These are phyloP conservation scores for Acronicta leporina DNA, from an alignment of 2,888 invertebrate species.

Conservation along the genomic window DNA sequence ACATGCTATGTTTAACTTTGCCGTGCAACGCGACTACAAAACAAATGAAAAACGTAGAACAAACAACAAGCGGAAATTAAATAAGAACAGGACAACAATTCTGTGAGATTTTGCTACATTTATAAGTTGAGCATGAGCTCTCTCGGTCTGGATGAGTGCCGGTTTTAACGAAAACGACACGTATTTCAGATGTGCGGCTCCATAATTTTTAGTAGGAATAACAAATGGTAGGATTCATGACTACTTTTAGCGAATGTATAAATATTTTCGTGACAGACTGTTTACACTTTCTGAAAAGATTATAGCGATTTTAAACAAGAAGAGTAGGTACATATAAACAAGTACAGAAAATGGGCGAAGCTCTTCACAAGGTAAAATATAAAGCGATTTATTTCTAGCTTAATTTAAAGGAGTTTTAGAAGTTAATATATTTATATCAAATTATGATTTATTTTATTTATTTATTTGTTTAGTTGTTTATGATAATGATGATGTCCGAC, in stretches of 20 bases:
- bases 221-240: background rate
- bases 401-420: too few relatives aligned
- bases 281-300: background rate
- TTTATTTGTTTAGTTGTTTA: background rate
- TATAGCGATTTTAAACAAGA: background rate
- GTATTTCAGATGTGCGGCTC: constrained; percentile 12
- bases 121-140: constrained; percentile 26
- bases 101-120: constrained; percentile 36
- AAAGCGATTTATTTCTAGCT: background rate
- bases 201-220: constrained; percentile 8
- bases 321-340: background rate
- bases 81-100: constrained; percentile 56
- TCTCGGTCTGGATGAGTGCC: constrained; percentile 12
- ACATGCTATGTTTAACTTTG: constrained; percentile 59
- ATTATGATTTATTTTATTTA: too few relatives aligned
- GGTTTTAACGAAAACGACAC: constrained; percentile 16
- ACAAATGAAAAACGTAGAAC: constrained; percentile 64
- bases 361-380: background rate
- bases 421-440: too few relatives aligned
- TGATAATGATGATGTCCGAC: background rate
- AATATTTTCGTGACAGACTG: background rate
- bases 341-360: background rate
- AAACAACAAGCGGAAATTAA: constrained; percentile 71
- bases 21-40: constrained; percentile 43
- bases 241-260: constrained; percentile 6